phyloP scores from a whole-genome alignment of 1,140 invertebrate species.

The Piezodorus guildinii region DNA sequence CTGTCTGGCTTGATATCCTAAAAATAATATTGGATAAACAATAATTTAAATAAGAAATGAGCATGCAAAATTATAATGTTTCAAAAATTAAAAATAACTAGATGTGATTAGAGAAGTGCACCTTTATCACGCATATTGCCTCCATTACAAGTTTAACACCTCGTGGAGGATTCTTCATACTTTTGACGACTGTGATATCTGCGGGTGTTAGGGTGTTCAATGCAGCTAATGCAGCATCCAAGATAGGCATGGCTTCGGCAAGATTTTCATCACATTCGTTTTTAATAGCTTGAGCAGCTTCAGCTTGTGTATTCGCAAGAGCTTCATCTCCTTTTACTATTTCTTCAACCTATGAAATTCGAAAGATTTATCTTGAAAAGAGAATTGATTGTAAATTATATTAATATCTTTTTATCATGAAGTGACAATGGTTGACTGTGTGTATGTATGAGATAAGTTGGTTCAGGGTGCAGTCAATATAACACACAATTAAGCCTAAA shows the following conservation, averaged over 20 bases:
- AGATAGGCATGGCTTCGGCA: slow-evolving; percentile 82
- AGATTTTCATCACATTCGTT: slow-evolving; percentile 90
- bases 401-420: not conserved
- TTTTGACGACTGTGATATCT: slow-evolving; percentile 90
- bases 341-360: slow-evolving; percentile 32
- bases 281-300: slow-evolving; percentile 74
- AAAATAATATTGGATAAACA: slow-evolving; percentile 11
- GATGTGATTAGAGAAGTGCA: slow-evolving; percentile 31
- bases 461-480: too few relatives aligned
- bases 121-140: slow-evolving; percentile 87
- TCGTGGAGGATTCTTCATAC: slow-evolving; percentile 94
- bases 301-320: slow-evolving; percentile 61
- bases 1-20: slow-evolving; percentile 73
- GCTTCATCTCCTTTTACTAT: slow-evolving; percentile 53
- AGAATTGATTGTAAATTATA: not conserved
- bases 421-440: too few relatives aligned
- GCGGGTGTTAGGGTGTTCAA: slow-evolving; percentile 81
- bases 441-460: too few relatives aligned
- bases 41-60: too few relatives aligned
- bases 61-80: too few relatives aligned
- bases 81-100: too few relatives aligned
- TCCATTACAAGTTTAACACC: slow-evolving; percentile 93
- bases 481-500: too few relatives aligned
- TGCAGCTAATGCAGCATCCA: slow-evolving; percentile 79
- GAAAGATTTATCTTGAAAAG: not conserved